These are phyloP conservation scores for Chitala chitala DNA, from an alignment of 2,113 vertebrate genomes.

Conservation along the genomic window DNA sequence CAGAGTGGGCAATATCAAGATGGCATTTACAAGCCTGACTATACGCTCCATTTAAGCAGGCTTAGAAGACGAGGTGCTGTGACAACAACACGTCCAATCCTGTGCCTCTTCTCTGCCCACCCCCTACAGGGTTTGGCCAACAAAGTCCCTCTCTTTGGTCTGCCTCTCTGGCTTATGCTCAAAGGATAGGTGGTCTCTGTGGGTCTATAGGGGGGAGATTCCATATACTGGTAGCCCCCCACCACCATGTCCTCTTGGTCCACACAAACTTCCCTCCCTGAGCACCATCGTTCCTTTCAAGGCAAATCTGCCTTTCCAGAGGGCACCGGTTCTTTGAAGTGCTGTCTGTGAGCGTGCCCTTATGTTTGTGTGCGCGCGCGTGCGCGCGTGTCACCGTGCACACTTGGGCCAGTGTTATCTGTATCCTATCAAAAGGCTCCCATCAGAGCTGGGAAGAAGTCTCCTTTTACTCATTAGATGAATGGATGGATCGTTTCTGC, in stretches of 20 bases:
- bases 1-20: constrained; percentile 58
- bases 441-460: constrained; percentile 57
- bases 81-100: constrained; percentile 49
- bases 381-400: no score
- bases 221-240: constrained; percentile 56
- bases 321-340: constrained; percentile 53
- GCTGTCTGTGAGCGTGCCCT: constrained; percentile 34
- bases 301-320: constrained; percentile 60
- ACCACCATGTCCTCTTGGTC: constrained; percentile 41
- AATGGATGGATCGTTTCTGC: constrained; percentile 37
- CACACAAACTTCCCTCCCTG: neutral
- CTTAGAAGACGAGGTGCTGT: constrained; percentile 26
- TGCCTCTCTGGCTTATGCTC: constrained; percentile 48
- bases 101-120: constrained; percentile 9
- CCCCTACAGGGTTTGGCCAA: constrained; percentile 29
- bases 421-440: constrained; percentile 56
- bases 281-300: constrained; percentile 49
- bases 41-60: constrained; percentile 13
- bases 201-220: constrained; percentile 48
- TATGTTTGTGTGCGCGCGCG: neutral
- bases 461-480: constrained; percentile 52
- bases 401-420: constrained; percentile 43
- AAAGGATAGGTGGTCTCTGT: constrained; percentile 49
- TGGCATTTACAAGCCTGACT: constrained; percentile 65
- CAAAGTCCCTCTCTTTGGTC: constrained; percentile 43